Conservation (phyloP, 2,888 invertebrate species). For the Loripinus fragilis region DNA sequence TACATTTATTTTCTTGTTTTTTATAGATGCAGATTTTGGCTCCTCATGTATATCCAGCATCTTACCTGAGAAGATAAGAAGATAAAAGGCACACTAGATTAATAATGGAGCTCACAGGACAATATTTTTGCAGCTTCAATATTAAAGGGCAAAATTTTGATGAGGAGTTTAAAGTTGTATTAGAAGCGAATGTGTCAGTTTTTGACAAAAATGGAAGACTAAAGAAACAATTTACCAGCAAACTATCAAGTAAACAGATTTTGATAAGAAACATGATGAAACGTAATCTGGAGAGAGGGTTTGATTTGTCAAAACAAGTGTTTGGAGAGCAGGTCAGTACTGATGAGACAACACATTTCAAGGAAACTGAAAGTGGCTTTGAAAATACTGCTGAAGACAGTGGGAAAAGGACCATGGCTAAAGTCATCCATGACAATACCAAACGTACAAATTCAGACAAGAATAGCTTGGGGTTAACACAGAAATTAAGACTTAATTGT, state of each 20-base stretch:
- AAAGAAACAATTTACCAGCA: background rate
- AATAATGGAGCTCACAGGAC: background rate
- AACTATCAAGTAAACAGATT: background rate
- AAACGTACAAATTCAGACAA: background rate
- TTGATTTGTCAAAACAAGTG: background rate
- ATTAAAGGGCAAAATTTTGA: background rate
- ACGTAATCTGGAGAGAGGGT: background rate
- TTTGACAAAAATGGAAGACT: background rate
- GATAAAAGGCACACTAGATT: background rate
- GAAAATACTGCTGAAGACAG: no score
- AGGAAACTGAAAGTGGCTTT: no score
- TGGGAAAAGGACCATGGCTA: no score
- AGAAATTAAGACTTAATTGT: background rate
- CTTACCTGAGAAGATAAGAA: no score
- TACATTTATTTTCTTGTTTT: no score
- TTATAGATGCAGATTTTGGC: no score
- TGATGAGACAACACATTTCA: background rate
- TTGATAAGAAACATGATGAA: background rate
- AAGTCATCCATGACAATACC: background rate
- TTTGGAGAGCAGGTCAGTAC: background rate
- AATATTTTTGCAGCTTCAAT: conserved; percentile 5
- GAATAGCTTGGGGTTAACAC: background rate
- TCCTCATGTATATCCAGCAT: no score
- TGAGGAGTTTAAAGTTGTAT: background rate
- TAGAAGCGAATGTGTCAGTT: background rate